These are phyloP conservation scores for Diploptera punctata DNA, from an alignment of 2,888 invertebrate species.

Conservation along the genomic window DNA sequence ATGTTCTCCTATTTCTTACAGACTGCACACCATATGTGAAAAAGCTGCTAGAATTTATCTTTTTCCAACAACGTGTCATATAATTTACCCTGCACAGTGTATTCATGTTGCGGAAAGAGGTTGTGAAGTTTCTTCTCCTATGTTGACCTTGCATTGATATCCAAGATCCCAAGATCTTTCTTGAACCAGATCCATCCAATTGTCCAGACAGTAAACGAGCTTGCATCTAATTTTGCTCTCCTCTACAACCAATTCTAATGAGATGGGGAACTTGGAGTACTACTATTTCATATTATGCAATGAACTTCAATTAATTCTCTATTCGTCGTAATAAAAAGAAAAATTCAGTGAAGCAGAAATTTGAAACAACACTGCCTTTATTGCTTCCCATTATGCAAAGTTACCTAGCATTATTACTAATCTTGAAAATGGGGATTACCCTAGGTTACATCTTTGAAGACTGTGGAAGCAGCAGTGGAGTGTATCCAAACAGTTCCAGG, in stretches of 20 bases:
- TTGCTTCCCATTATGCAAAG: neutral
- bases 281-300: too few relatives aligned
- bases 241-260: neutral
- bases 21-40: neutral
- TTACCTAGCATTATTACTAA: neutral
- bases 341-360: too few relatives aligned
- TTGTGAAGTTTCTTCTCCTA: neutral
- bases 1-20: neutral
- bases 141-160: too few relatives aligned
- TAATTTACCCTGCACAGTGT: neutral
- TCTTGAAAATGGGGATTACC: too few relatives aligned
- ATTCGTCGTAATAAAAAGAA: neutral
- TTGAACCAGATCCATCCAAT: neutral
- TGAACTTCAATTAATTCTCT: neutral
- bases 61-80: too few relatives aligned
- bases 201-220: neutral
- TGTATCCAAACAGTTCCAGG: neutral
- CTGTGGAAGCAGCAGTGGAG: slow-evolving; percentile 3
- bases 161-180: neutral
- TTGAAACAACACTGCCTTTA: neutral
- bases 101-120: neutral
- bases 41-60: neutral
- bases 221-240: too few relatives aligned
- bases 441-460: neutral
- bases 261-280: neutral